These are phyloP conservation scores for Idaea dimidiata DNA, from an alignment of 2,888 invertebrate genomes.

Conservation along the genomic window DNA sequence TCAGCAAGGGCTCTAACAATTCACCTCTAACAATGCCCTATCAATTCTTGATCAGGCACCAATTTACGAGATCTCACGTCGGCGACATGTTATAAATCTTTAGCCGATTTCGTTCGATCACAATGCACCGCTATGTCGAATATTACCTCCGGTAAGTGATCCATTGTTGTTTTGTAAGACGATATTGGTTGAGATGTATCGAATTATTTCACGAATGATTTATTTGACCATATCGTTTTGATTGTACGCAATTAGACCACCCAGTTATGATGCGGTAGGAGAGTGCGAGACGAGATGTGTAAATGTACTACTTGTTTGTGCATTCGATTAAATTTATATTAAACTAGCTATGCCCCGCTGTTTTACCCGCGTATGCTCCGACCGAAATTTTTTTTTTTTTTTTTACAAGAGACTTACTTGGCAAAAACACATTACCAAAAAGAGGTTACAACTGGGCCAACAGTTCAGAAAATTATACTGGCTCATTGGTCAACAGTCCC, in stretches of 20 bases:
- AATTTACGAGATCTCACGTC: constrained; percentile 61
- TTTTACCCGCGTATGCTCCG: too few relatives aligned
- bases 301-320: background rate
- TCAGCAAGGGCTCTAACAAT: background rate
- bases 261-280: constrained; percentile 3
- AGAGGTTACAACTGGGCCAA: too few relatives aligned
- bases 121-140: constrained; percentile 23
- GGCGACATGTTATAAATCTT: constrained; percentile 60
- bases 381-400: too few relatives aligned
- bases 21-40: constrained; percentile 47
- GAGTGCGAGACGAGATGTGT: background rate
- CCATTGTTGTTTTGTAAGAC: constrained; percentile 42
- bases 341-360: too few relatives aligned
- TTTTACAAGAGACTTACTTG: too few relatives aligned
- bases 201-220: constrained; percentile 29
- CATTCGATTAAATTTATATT: too few relatives aligned
- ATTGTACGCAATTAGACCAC: constrained; percentile 10
- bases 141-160: constrained; percentile 12
- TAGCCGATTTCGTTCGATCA: constrained; percentile 47
- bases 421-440: too few relatives aligned
- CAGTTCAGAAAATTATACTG: too few relatives aligned
- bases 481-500: too few relatives aligned
- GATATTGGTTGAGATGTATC: constrained; percentile 41
- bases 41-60: constrained; percentile 53
- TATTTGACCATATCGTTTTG: constrained; percentile 24